These are phyloP conservation scores for Caenorhabditis sulstoni DNA, from an alignment of 2,888 invertebrate species.

Conservation along the genomic window DNA sequence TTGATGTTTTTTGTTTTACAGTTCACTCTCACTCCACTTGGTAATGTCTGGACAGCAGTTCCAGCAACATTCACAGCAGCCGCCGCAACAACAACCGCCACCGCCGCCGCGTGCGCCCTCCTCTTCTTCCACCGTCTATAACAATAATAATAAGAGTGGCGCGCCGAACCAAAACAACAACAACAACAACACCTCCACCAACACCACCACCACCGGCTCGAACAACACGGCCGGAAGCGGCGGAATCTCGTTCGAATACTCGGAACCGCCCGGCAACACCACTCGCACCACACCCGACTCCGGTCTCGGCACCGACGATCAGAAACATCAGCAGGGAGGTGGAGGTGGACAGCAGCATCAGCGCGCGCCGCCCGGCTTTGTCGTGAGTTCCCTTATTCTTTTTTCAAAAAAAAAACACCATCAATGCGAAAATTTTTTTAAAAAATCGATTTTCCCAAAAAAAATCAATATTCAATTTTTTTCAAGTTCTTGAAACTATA, in stretches of 20 bases:
- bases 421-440: too few species aligned
- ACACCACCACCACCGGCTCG: constrained; percentile 17
- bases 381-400: too few species aligned
- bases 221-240: constrained; percentile 18
- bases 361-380: constrained; percentile 51
- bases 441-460: too few species aligned
- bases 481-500: too few species aligned
- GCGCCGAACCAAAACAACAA: constrained; percentile 22
- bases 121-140: background rate
- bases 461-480: too few species aligned
- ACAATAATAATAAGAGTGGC: constrained; percentile 38
- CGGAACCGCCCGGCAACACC: constrained; percentile 50
- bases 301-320: constrained; percentile 64
- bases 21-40: constrained; percentile 49
- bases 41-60: constrained; percentile 62
- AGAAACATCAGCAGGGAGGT: constrained; percentile 12
- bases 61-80: constrained; percentile 48
- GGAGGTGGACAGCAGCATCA: background rate
- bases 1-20: constrained; percentile 16
- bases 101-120: constrained; percentile 5
- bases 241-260: constrained; percentile 30
- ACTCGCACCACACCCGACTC: constrained; percentile 67
- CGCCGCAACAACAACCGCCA: constrained; percentile 8
- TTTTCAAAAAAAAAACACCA: too few species aligned
- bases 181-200: constrained; percentile 18